Evolutionary conservation across 2,888 invertebrate genomes (phyloP).

Genomic region (Autographa gamma): DNA sequence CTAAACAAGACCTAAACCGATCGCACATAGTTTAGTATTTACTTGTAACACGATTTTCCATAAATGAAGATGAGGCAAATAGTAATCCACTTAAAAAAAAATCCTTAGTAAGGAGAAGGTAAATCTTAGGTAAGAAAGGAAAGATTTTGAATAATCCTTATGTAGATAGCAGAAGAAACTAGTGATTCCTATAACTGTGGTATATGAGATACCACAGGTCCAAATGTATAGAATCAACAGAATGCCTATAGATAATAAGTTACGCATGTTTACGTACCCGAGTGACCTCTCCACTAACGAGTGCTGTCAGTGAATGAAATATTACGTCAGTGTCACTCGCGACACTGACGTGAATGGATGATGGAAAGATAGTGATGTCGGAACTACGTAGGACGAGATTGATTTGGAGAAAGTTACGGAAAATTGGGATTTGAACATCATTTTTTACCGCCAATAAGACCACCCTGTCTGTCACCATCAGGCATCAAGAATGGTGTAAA

Average conservation of each 20-base stretch:
- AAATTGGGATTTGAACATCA: neutral
- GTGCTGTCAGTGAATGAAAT: constrained; percentile 53
- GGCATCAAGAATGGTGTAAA: too few species aligned
- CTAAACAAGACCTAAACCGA: too few species aligned
- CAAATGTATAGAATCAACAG: constrained; percentile 27
- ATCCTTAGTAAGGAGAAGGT: too few species aligned
- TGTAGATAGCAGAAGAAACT: too few species aligned
- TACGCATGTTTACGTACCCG: constrained; percentile 35
- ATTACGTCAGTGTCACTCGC: constrained; percentile 41
- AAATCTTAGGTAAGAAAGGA: too few species aligned
- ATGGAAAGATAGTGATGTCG: constrained; percentile 34
- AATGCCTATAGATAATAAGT: constrained; percentile 13
- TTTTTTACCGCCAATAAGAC: too few species aligned
- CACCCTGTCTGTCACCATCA: too few species aligned
- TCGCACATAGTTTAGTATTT: neutral
- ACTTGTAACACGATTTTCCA: neutral
- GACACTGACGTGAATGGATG: constrained; percentile 45
- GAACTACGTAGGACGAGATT: constrained; percentile 16
- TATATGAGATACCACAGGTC: neutral
- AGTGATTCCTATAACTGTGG: neutral
- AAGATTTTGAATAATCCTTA: too few species aligned
- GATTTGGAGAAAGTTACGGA: constrained; percentile 9
- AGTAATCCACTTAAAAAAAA: too few species aligned
- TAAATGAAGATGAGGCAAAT: too few species aligned
- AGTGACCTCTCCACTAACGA: constrained; percentile 43